phyloP scores from a whole-genome alignment of 2,888 invertebrate genomes.

The Agriopis marginaria region DNA sequence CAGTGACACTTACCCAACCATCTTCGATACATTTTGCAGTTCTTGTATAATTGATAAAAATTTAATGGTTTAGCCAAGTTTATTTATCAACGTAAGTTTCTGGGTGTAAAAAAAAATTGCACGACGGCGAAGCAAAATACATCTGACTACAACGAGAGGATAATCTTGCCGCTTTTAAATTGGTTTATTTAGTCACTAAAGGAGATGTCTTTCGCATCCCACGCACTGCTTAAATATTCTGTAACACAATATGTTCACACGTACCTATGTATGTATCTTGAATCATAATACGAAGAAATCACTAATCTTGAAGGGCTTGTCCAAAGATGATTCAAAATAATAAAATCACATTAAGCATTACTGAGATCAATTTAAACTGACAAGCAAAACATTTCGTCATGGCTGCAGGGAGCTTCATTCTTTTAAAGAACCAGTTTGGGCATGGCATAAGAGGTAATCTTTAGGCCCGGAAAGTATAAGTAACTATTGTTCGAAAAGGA shows the following conservation, averaged over 20 bases:
- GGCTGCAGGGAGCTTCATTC: conserved; percentile 1
- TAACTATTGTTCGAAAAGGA: conserved; percentile 5
- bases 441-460: conserved; percentile 29
- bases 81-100: not conserved
- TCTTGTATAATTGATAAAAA: not conserved
- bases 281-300: not conserved
- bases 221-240: not conserved
- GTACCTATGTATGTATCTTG: not conserved
- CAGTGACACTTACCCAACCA: conserved; percentile 19
- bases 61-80: not conserved
- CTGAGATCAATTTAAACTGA: conserved; percentile 1
- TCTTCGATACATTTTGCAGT: not conserved
- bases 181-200: not conserved
- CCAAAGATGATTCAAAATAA: not conserved
- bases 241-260: not conserved
- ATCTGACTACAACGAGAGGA: not conserved
- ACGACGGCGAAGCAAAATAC: not conserved
- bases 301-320: not conserved
- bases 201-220: not conserved
- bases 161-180: not conserved
- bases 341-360: not conserved
- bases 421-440: conserved; percentile 37
- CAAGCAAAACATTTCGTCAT: conserved; percentile 5
- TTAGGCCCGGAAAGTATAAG: conserved; percentile 14
- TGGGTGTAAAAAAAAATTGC: not conserved